phyloP scores from a whole-genome alignment of 1,140 invertebrate species.

The Formica selysi region DNA sequence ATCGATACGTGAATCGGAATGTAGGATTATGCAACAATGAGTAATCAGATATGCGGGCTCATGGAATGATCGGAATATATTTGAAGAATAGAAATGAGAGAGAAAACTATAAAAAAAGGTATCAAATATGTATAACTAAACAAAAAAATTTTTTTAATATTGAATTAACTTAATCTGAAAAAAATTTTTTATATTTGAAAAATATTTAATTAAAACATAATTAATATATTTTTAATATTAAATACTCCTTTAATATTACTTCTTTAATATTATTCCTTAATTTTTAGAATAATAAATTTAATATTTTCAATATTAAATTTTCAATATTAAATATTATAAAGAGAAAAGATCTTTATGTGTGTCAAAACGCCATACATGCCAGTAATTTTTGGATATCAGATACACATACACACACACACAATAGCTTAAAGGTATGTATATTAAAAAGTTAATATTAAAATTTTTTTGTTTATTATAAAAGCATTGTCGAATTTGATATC shows the following conservation, averaged over 20 bases:
- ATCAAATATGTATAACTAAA: too few species aligned
- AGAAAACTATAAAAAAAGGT: not conserved
- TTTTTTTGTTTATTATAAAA: not conserved
- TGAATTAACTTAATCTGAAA: not conserved
- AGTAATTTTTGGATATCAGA: not conserved
- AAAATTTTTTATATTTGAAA: too few species aligned
- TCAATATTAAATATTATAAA: not conserved
- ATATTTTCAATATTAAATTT: too few species aligned
- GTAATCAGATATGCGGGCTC: slow-evolving; percentile 18
- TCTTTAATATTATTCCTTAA: too few species aligned
- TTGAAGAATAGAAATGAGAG: not conserved
- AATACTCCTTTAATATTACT: too few species aligned
- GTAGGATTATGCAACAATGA: slow-evolving; percentile 9
- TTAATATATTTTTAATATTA: not conserved
- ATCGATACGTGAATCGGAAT: slow-evolving; percentile 10
- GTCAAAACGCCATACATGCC: not conserved
- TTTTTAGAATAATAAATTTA: too few species aligned
- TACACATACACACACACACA: too few species aligned
- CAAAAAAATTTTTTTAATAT: not conserved
- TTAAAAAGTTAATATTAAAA: slow-evolving; percentile 1
- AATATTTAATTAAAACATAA: not conserved
- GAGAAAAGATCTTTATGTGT: not conserved
- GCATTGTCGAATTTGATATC: slow-evolving; percentile 6
- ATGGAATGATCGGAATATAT: not conserved
- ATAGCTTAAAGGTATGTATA: not conserved